phyloP scores from a whole-genome alignment of 2,113 vertebrate species.

The Pollachius pollachius region DNA sequence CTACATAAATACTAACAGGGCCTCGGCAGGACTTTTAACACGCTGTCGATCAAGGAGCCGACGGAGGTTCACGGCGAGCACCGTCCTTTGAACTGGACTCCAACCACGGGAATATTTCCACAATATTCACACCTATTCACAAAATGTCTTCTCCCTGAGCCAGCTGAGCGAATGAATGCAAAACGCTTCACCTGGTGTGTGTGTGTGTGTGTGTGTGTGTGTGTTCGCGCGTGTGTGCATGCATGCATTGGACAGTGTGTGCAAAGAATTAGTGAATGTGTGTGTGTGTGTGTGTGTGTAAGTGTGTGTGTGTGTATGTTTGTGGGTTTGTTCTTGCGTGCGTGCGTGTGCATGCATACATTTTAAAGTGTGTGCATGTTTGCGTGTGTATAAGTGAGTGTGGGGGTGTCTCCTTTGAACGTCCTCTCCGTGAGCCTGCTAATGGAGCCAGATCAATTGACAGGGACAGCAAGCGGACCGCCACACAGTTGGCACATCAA shows the following conservation, averaged over 20 bases:
- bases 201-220: slow-evolving; percentile 56
- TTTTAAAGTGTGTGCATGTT: slow-evolving; percentile 22
- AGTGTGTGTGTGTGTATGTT: neutral
- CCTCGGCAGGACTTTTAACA: no score
- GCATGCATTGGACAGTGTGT: slow-evolving; percentile 5
- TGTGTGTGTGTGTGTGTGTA: neutral
- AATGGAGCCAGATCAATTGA: slow-evolving; percentile 72
- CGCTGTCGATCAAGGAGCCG: no score
- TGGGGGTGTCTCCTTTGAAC: slow-evolving; percentile 15
- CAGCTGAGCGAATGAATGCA: slow-evolving; percentile 60
- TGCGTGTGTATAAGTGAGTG: slow-evolving; percentile 44
- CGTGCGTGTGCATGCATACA: slow-evolving; percentile 39
- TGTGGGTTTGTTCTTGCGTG: slow-evolving; percentile 54
- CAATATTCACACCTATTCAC: slow-evolving; percentile 46
- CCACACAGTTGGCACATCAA: slow-evolving; percentile 74
- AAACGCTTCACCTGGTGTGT: slow-evolving; percentile 59
- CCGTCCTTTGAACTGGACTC: neutral
- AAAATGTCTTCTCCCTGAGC: slow-evolving; percentile 43
- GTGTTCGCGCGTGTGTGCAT: slow-evolving; percentile 22
- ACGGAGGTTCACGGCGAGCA: no score
- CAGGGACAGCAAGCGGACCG: slow-evolving; percentile 60
- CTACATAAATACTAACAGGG: no score
- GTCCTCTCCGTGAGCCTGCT: slow-evolving; percentile 57
- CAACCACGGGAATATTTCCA: slow-evolving; percentile 8
- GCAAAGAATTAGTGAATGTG: no score